Evolutionary conservation across 2,888 invertebrate genomes (phyloP).

Genomic region (Himalopsyche tibetana): DNA sequence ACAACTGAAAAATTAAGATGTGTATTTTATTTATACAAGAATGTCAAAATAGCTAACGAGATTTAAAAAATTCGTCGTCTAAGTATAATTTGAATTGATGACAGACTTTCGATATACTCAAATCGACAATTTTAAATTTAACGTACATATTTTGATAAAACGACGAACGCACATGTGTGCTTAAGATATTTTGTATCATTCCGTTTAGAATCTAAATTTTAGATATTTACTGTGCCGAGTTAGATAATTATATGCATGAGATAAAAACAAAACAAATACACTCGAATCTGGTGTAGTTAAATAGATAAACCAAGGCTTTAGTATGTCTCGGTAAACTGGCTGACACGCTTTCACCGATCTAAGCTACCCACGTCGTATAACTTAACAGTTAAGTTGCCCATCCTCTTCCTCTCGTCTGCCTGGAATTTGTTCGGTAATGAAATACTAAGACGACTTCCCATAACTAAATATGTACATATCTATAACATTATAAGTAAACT

Average conservation of each 20-base stretch:
- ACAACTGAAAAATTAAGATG: too few relatives aligned
- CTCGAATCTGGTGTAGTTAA: conserved; percentile 40
- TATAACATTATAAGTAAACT: too few relatives aligned
- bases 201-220: not conserved
- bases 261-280: conserved; percentile 36
- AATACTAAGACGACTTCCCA: not conserved
- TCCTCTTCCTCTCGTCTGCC: conserved; percentile 11
- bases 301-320: conserved; percentile 40
- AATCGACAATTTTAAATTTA: too few relatives aligned
- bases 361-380: conserved; percentile 26
- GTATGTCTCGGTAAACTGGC: conserved; percentile 33
- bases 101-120: too few relatives aligned
- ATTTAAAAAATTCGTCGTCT: too few relatives aligned
- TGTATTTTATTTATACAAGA: too few relatives aligned
- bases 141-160: too few relatives aligned
- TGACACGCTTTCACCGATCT: conserved; percentile 41
- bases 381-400: conserved; percentile 42
- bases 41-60: too few relatives aligned
- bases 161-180: too few relatives aligned
- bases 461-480: too few relatives aligned
- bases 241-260: conserved; percentile 22
- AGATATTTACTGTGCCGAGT: not conserved
- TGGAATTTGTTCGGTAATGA: conserved; percentile 41
- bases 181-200: not conserved
- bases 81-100: too few relatives aligned